Conservation (phyloP, 2,888 invertebrate species). For the Adela reaumurella region DNA sequence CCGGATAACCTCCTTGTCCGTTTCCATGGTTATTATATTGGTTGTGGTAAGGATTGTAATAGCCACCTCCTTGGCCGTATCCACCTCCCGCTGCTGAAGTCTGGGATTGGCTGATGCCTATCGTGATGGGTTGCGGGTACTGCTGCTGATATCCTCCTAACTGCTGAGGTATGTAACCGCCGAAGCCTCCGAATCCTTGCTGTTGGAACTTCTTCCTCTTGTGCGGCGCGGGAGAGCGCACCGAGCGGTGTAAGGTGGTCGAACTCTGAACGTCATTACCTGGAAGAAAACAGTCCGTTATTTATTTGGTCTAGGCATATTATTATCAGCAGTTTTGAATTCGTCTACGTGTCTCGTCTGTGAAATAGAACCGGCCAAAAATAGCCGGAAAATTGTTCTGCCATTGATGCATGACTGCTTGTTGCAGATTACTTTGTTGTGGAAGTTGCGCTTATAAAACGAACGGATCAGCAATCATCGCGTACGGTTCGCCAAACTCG, state of each 20-base stretch:
- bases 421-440: too few species aligned
- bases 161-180: slow-evolving; percentile 11
- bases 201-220: not conserved
- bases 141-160: slow-evolving; percentile 16
- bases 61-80: slow-evolving; percentile 26
- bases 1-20: slow-evolving; percentile 14
- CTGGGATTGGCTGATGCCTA: slow-evolving; percentile 46
- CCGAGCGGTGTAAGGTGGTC: not conserved
- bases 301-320: too few species aligned
- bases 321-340: too few species aligned
- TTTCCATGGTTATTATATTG: slow-evolving; percentile 20
- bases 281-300: not conserved
- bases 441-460: too few species aligned
- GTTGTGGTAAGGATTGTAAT: slow-evolving; percentile 30
- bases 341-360: too few species aligned
- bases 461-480: too few species aligned
- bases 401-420: too few species aligned
- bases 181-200: slow-evolving; percentile 5
- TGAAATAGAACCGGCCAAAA: too few species aligned
- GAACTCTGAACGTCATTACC: not conserved
- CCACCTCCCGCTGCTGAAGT: slow-evolving; percentile 34
- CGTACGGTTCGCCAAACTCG: too few species aligned
- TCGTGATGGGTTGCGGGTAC: slow-evolving; percentile 33
- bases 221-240: not conserved
- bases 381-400: too few species aligned